phyloP scores from a whole-genome alignment of 2,888 invertebrate genomes.

The Xylota segnis region DNA sequence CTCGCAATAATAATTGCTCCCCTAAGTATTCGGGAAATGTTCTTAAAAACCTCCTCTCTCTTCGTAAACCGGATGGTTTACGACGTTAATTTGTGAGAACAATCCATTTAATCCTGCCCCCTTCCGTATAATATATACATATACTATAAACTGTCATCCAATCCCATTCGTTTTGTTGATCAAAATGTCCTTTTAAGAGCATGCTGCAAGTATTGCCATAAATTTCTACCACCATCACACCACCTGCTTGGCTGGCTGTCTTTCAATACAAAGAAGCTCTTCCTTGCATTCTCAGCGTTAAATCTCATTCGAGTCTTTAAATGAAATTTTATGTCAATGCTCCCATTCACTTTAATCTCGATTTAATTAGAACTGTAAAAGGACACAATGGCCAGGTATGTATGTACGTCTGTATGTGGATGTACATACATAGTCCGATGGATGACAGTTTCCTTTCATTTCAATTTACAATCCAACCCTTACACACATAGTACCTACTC shows the following conservation, averaged over 20 bases:
- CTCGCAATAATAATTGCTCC: neutral
- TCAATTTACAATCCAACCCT: constrained; percentile 24
- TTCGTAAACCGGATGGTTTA: constrained; percentile 16
- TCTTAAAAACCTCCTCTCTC: neutral
- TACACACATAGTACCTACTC: constrained; percentile 23
- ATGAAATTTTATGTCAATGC: constrained; percentile 71
- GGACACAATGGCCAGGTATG: constrained; percentile 64
- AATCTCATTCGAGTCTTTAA: constrained; percentile 51
- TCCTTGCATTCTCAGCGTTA: constrained; percentile 26
- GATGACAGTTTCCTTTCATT: constrained; percentile 52
- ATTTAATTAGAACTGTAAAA: constrained; percentile 73
- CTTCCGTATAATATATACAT: constrained; percentile 5
- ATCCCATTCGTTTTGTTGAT: constrained; percentile 46
- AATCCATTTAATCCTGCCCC: constrained; percentile 7
- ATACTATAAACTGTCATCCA: constrained; percentile 36
- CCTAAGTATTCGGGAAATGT: neutral
- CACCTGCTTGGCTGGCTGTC: neutral
- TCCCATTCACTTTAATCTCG: constrained; percentile 70
- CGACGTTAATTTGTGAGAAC: constrained; percentile 37
- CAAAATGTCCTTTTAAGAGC: constrained; percentile 28
- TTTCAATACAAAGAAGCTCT: neutral
- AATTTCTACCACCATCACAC: constrained; percentile 25
- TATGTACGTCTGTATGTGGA: too few relatives aligned
- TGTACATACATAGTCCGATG: neutral
- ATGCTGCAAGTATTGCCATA: constrained; percentile 36